Percentiles rank a stretch among this genome's conserved stretches.
Conservation (phyloP, 2,113 vertebrate species). For the Regulus satrapa region DNA sequence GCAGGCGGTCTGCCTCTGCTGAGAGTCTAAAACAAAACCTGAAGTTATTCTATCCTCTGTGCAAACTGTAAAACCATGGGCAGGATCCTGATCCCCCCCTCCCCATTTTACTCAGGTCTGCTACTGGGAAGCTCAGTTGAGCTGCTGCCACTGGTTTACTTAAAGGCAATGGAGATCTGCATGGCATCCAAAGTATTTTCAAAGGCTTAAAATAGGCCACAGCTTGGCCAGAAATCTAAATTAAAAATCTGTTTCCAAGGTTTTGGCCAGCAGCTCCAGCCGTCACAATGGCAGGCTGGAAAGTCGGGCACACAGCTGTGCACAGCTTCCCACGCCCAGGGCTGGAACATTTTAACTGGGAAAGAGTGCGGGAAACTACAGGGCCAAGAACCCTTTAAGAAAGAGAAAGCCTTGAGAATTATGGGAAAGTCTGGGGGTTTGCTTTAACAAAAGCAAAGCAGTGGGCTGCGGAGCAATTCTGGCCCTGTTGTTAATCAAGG, state of each 20-base stretch:
- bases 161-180: not conserved
- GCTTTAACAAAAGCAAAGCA: not conserved
- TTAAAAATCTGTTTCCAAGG: constrained; percentile 8
- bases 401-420: not conserved
- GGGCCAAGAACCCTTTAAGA: not conserved
- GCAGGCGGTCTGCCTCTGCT: not conserved
- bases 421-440: not conserved
- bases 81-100: not conserved
- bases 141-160: not conserved
- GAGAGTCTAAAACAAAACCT: not conserved
- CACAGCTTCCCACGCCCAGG: constrained; percentile 51
- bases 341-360: constrained; percentile 49
- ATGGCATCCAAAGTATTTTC: not conserved
- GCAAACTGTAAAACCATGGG: not conserved
- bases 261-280: constrained; percentile 3
- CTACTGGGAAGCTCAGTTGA: not conserved
- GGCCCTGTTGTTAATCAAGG: not conserved
- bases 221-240: constrained; percentile 6
- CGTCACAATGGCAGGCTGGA: rapidly evolving
- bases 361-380: constrained; percentile 46
- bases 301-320: constrained; percentile 55
- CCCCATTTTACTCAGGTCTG: rapidly evolving
- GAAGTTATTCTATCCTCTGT: not conserved
- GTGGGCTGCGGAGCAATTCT: not conserved
- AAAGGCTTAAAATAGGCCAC: not conserved